Evolutionary conservation across 2,888 invertebrate genomes (phyloP), one percentile per base, ranked within the genome.

Genomic region (Platerodrilus igneus): DNA sequence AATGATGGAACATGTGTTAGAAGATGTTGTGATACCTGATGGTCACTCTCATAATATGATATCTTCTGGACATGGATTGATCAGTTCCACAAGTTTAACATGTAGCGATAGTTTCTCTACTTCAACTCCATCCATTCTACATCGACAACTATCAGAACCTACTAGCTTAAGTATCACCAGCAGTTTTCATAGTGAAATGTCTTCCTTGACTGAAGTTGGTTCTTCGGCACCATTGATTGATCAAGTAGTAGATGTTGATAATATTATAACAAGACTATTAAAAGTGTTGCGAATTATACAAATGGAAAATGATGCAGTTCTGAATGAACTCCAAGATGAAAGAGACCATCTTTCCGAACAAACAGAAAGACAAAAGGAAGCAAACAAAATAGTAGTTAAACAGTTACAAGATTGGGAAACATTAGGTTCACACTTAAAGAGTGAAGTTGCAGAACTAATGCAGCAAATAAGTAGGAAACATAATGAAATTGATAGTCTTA

Each of bases 1-100:
- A 13, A 85, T 86, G 76, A 86, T 86, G 73, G 86, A 86, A 57
- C 84, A 83, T 34, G 86, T 79, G 16, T 55, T 78, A 43, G 81
- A 81, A 62, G 80, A 81, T 58, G 81, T 80, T 10, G 68, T 77
- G 17, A 68, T 79, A 46, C 77, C 76, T 1, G 81, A 81, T 55
- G 77, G 78, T 8, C 78, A 80, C 59, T 76, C 79, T 4, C 79
- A 79, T 52, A 81, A 81, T 59, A 75, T 80, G 74, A 73, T 81
- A 13, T 81, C 80, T 35, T 79, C 79, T 26, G 70, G 74, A 33
- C 76, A 78, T 52, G 70, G 74, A 56, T 63, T 74, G 57, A 67
- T 74, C 26, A 62, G 58, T 42, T 62, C 65, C 14, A 37, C 56
- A 8, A 56, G 64, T 34, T 38, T 68, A 32, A 59, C 63, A 9